Conservation (phyloP, 2,797 vertebrate genomes). For the Calcarius lapponicus region DNA sequence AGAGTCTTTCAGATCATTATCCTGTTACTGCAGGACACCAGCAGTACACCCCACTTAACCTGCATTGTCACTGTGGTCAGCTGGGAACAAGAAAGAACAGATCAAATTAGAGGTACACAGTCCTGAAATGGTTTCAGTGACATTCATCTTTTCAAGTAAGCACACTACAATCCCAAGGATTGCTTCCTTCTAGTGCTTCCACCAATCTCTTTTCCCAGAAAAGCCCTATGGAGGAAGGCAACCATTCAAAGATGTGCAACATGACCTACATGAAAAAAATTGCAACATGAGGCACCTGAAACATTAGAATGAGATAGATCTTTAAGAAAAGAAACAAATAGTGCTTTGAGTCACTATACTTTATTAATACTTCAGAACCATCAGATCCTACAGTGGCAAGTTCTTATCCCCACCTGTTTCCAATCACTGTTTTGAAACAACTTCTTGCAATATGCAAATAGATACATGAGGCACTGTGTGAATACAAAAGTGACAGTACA, state of each 20-base stretch:
- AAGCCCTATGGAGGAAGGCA: background rate
- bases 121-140: background rate
- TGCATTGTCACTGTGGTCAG: background rate
- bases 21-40: background rate
- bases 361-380: conserved; percentile 70
- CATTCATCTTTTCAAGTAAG: background rate
- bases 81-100: background rate
- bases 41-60: background rate
- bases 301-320: background rate
- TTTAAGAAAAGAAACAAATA: background rate
- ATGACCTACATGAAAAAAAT: background rate
- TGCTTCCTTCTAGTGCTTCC: background rate
- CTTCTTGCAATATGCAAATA: conserved; percentile 62
- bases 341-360: background rate
- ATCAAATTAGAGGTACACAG: background rate
- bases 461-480: conserved; percentile 64
- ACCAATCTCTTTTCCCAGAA: background rate
- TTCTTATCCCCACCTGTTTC: background rate
- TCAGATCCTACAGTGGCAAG: background rate
- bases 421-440: conserved; percentile 32
- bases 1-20: background rate
- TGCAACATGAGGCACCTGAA: background rate
- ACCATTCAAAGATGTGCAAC: background rate
- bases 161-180: background rate
- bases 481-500: conserved; percentile 64